phyloP scores from a whole-genome alignment of 2,888 invertebrate species.

The Rhyacophila evoluta region DNA sequence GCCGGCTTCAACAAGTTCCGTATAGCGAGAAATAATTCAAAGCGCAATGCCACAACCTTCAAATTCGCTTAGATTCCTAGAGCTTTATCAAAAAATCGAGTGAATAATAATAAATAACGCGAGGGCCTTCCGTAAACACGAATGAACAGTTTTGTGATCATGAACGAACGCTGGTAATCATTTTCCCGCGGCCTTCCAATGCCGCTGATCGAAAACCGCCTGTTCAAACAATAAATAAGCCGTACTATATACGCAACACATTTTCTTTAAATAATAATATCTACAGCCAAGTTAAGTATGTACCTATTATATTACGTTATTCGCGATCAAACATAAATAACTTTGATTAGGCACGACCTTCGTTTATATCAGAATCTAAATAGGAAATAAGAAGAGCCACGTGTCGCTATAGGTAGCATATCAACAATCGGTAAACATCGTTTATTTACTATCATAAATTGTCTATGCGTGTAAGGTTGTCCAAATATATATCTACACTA shows the following conservation, averaged over 20 bases:
- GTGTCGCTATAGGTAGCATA: background rate
- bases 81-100: background rate
- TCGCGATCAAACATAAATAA: background rate
- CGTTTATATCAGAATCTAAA: background rate
- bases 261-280: background rate
- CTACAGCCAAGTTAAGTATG: too few relatives aligned
- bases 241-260: background rate
- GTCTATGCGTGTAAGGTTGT: too few relatives aligned
- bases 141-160: background rate
- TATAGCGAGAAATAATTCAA: background rate
- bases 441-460: too few relatives aligned
- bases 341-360: background rate
- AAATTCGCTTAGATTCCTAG: background rate
- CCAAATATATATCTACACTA: too few relatives aligned
- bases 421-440: too few relatives aligned
- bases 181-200: background rate
- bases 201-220: background rate
- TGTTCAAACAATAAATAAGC: background rate
- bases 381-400: background rate
- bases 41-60: slow-evolving; percentile 6
- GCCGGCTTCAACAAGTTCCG: background rate
- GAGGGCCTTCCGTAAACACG: slow-evolving; percentile 15
- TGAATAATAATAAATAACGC: background rate
- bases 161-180: background rate
- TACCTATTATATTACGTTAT: background rate